A percentile compares a stretch with the other conserved stretches of the same genome.
Evolutionary conservation across 2,113 vertebrate species (phyloP).

Genomic region (human (Homo sapiens)): GRCh38 chr12:78798001-78798500

Average conservation of each 20-base stretch:
- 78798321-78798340: neutral
- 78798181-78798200: constrained; percentile 28
- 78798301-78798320: neutral
- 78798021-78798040: neutral
- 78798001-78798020: constrained; percentile 16
- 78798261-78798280: constrained; percentile 40
- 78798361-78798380: constrained; percentile 43
- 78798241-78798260: neutral
- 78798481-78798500: constrained; percentile 82
- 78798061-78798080: neutral
- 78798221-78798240: neutral
- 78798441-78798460: constrained; percentile 62
- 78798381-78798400: constrained; percentile 27
- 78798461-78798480: constrained; percentile 83
- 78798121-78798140: neutral
- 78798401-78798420: constrained; percentile 60
- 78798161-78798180: neutral
- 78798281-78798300: neutral
- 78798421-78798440: constrained; percentile 66
- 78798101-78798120: neutral
- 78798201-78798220: constrained; percentile 48
- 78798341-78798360: constrained; percentile 43
- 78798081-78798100: neutral
- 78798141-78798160: neutral
- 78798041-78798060: neutral